Evolutionary conservation across 2,797 vertebrate genomes (phyloP).

Genomic region (Lepidocolaptes lacrymiger): DNA sequence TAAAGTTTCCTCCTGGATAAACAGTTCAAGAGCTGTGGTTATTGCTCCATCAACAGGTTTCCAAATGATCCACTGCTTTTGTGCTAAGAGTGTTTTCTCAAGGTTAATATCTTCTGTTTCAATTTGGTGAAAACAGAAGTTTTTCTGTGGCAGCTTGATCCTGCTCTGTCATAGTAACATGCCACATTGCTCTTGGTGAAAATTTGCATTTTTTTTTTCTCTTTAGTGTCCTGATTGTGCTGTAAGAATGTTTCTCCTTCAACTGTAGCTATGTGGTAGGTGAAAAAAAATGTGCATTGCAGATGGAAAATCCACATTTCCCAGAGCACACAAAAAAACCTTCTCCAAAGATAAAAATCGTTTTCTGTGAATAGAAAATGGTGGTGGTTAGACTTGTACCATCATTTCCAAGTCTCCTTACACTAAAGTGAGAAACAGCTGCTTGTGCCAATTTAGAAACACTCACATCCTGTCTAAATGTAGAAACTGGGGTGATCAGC

Average conservation of each 20-base stretch:
- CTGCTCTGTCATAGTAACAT: not conserved
- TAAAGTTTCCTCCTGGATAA: slow-evolving; percentile 21
- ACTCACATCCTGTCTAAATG: not conserved
- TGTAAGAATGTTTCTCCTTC: not conserved
- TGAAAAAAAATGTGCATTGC: not conserved
- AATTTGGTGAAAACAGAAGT: not conserved
- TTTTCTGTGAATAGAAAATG: not conserved
- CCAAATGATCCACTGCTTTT: not conserved
- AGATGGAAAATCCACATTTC: not conserved
- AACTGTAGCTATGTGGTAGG: not conserved
- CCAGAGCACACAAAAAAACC: accelerated
- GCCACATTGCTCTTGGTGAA: not conserved
- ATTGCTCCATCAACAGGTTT: not conserved
- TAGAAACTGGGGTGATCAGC: not conserved
- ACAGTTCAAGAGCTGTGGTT: not conserved
- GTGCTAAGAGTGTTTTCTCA: not conserved
- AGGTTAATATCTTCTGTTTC: not conserved
- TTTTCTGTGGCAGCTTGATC: not conserved
- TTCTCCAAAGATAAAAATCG: not conserved
- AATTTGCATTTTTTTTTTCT: not conserved
- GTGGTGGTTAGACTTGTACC: not conserved
- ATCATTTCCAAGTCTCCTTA: not conserved
- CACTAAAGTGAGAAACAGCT: not conserved
- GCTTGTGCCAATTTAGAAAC: not conserved
- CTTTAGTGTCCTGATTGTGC: not conserved